Percentiles rank a stretch among this genome's conserved stretches.
Evolutionary conservation across 2,797 vertebrate species (phyloP).

Genomic region (Periophthalmus magnuspinnatus): DNA sequence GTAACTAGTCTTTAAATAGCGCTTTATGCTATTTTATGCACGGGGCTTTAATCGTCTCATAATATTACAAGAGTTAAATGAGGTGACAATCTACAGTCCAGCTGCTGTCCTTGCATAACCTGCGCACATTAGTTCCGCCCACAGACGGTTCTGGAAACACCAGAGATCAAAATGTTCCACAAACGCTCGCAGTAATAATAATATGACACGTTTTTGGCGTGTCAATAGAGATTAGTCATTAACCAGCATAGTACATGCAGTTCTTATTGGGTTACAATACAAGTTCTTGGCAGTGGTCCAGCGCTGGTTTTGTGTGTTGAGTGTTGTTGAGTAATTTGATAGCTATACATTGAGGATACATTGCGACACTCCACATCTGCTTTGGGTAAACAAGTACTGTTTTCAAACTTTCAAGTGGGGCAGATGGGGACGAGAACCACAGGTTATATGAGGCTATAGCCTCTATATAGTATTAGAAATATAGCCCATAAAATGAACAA

Average conservation of each 20-base stretch:
- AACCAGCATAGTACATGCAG: neutral
- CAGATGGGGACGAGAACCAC: too few species aligned
- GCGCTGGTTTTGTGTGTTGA: neutral
- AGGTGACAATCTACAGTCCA: conserved; percentile 4
- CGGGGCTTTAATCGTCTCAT: neutral
- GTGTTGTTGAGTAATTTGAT: neutral
- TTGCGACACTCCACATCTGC: conserved; percentile 3
- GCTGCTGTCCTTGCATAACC: conserved; percentile 1
- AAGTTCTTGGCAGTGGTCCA: neutral
- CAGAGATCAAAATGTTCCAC: neutral
- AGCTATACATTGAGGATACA: neutral
- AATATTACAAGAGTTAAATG: neutral
- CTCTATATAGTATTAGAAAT: too few species aligned
- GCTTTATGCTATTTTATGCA: neutral
- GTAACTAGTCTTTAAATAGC: conserved; percentile 2
- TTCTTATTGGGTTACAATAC: neutral
- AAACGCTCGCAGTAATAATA: neutral
- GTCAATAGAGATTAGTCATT: conserved; percentile 1
- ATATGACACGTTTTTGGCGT: neutral
- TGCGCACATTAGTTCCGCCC: neutral
- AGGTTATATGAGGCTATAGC: too few species aligned
- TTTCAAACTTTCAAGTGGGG: neutral
- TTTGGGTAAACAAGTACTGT: neutral
- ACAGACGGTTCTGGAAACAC: neutral
- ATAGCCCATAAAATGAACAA: too few species aligned